Evolutionary conservation across 1,140 invertebrate species (phyloP).

Genomic region (Rhyacophila brunnea): DNA sequence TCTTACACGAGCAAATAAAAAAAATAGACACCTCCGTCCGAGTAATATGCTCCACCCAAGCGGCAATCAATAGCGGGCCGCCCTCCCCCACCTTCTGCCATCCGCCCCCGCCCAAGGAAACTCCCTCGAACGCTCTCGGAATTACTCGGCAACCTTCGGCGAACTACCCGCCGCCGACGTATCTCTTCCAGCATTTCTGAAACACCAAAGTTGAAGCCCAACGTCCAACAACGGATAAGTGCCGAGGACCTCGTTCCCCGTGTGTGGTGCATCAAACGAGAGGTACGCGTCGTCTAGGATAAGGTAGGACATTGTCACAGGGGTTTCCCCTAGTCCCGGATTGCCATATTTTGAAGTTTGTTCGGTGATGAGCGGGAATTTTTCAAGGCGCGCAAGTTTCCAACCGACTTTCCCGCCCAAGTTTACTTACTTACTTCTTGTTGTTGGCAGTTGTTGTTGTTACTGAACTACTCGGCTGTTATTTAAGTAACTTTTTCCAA

Average conservation of each 20-base stretch:
- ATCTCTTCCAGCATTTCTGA: not conserved
- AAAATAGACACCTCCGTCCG: slow-evolving; percentile 28
- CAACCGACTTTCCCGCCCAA: slow-evolving; percentile 18
- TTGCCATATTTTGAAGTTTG: slow-evolving; percentile 27
- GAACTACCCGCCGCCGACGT: not conserved
- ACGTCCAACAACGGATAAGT: not conserved
- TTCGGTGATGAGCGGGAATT: slow-evolving; percentile 22
- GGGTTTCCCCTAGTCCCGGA: slow-evolving; percentile 9
- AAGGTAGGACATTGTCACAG: slow-evolving; percentile 12
- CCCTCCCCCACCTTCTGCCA: slow-evolving; percentile 7
- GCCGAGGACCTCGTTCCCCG: slow-evolving; percentile 1
- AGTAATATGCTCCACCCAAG: slow-evolving; percentile 24
- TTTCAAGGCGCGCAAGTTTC: slow-evolving; percentile 26
- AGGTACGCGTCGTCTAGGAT: not conserved
- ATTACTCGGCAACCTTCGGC: slow-evolving; percentile 22
- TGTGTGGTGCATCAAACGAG: not conserved
- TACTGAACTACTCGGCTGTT: slow-evolving; percentile 18
- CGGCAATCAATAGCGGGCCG: slow-evolving; percentile 33
- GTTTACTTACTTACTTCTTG: slow-evolving; percentile 18
- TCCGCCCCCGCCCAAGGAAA: slow-evolving; percentile 13
- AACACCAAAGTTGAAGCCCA: slow-evolving; percentile 2
- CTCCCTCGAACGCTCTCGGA: slow-evolving; percentile 27
- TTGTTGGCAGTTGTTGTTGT: slow-evolving; percentile 32
- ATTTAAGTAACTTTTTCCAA: slow-evolving; percentile 32
- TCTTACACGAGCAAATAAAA: slow-evolving; percentile 12